Evolutionary conservation across 2,113 vertebrate genomes (phyloP).

Genomic region (Passer domesticus): DNA sequence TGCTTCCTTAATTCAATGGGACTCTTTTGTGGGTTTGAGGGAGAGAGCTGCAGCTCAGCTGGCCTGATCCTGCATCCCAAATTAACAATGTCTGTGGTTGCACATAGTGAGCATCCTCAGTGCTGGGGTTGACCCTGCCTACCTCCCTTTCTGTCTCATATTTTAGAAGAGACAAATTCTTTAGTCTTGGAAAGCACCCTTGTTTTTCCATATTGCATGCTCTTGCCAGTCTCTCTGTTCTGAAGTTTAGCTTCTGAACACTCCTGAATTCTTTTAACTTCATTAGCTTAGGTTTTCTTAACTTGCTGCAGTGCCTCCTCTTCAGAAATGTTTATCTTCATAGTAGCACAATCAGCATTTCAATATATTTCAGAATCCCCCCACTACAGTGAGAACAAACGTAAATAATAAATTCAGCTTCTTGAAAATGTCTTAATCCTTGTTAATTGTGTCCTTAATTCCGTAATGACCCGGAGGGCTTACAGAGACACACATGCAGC

Average conservation of each 20-base stretch:
- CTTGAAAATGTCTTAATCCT: slow-evolving; percentile 38
- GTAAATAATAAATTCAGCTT: slow-evolving; percentile 47
- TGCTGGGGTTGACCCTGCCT: neutral
- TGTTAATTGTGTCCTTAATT: slow-evolving; percentile 57
- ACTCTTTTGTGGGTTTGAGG: neutral
- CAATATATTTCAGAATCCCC: slow-evolving; percentile 61
- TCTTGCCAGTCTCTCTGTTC: slow-evolving; percentile 32
- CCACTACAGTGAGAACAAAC: slow-evolving; percentile 38
- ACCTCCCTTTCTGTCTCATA: neutral
- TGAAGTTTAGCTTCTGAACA: slow-evolving; percentile 52
- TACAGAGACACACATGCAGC: slow-evolving; percentile 32
- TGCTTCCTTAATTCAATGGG: neutral
- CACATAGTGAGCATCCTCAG: neutral
- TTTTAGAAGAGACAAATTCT: neutral
- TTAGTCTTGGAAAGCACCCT: slow-evolving; percentile 2
- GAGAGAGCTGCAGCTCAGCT: neutral
- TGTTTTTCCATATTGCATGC: neutral
- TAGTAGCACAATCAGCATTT: slow-evolving; percentile 43
- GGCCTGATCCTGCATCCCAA: neutral
- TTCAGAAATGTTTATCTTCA: slow-evolving; percentile 58
- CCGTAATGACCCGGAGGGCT: slow-evolving; percentile 30
- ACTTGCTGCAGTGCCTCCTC: slow-evolving; percentile 52
- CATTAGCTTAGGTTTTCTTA: slow-evolving; percentile 47
- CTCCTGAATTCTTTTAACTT: slow-evolving; percentile 48
- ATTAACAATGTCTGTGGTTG: neutral